Evolutionary conservation across 2,113 vertebrate genomes (phyloP).

Genomic region (Machaerirhynchus nigripectus): DNA sequence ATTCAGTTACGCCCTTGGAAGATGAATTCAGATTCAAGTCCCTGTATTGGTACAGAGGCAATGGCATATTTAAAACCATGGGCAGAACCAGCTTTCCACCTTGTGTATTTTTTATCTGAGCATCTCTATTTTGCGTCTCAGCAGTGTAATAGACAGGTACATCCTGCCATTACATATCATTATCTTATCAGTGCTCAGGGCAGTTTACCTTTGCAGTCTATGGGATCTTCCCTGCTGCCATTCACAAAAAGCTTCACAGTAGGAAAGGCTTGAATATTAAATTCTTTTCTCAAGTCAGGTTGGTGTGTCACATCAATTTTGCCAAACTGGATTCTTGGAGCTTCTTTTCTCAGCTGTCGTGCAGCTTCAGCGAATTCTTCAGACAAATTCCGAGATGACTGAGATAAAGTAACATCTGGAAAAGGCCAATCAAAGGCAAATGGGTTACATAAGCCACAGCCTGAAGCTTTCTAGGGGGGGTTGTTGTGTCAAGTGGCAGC

Average conservation of each 20-base stretch:
- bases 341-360: conserved; percentile 77
- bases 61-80: not conserved
- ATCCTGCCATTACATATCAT: not conserved
- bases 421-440: not conserved
- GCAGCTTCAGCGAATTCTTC: conserved; percentile 81
- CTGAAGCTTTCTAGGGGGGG: not conserved
- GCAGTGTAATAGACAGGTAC: not conserved
- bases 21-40: not conserved
- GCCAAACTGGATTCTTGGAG: conserved; percentile 76
- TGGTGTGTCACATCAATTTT: conserved; percentile 80
- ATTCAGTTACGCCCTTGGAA: not conserved
- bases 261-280: conserved; percentile 72
- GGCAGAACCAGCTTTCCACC: not conserved
- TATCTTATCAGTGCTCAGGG: not conserved
- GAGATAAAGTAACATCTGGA: conserved; percentile 79
- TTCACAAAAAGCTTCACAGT: conserved; percentile 82
- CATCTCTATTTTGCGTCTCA: not conserved
- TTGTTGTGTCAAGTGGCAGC: not conserved
- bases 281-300: conserved; percentile 77
- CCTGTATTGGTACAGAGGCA: not conserved
- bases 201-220: conserved; percentile 81
- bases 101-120: not conserved
- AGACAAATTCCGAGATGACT: conserved; percentile 68
- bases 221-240: conserved; percentile 80
- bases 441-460: not conserved